A percentile compares a stretch with the other conserved stretches of the same genome.
Conservation (phyloP, 2,113 vertebrate genomes). For the Perccottus glenii region DNA sequence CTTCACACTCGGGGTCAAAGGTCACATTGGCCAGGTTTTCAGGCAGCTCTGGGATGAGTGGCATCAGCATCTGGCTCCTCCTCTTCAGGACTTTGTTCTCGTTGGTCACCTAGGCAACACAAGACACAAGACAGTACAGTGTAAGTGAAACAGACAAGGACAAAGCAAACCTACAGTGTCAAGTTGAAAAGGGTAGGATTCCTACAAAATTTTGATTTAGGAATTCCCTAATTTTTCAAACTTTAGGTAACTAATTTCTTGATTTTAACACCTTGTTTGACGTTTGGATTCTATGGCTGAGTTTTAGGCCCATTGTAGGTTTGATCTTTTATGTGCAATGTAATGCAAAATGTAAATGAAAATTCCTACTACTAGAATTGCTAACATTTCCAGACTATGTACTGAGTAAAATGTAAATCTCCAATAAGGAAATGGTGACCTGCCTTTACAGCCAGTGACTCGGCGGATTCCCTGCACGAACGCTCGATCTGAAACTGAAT, state of each 20-base stretch:
- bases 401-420: no score
- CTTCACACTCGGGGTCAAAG: conserved; percentile 29
- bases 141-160: neutral
- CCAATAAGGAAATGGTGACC: neutral
- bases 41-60: conserved; percentile 60
- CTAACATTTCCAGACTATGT: no score
- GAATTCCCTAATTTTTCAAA: no score
- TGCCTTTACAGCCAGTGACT: conserved; percentile 77
- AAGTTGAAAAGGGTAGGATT: neutral
- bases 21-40: conserved; percentile 36
- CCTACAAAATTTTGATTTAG: no score
- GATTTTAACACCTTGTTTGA: no score
- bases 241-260: no score
- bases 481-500: conserved; percentile 79
- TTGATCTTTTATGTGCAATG: no score
- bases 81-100: conserved; percentile 79
- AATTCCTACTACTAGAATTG: no score
- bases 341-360: no score
- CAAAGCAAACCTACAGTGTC: neutral
- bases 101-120: conserved; percentile 58
- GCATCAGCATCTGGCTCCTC: conserved; percentile 72
- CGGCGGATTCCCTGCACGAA: conserved; percentile 76
- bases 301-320: no score
- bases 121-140: neutral
- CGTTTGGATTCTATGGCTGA: no score